Evolutionary conservation across 2,797 vertebrate genomes (phyloP).

Genomic region (Phyllotis vaccarum): DNA sequence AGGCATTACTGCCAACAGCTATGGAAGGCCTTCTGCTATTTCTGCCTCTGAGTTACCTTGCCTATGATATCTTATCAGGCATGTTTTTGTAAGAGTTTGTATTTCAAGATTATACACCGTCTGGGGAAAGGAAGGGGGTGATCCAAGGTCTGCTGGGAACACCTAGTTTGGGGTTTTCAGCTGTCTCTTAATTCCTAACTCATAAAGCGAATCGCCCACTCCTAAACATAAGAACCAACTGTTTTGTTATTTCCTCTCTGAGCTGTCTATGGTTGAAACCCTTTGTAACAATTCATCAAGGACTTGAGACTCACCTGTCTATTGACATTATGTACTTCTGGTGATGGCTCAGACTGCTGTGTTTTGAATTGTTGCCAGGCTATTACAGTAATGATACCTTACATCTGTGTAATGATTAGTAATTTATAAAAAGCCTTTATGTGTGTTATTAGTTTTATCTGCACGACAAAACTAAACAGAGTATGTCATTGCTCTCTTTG

Average conservation of each 20-base stretch:
- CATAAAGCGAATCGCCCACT: neutral
- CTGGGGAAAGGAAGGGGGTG: slow-evolving; percentile 30
- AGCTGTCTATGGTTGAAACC: neutral
- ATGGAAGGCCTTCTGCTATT: slow-evolving; percentile 51
- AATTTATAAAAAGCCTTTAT: slow-evolving; percentile 44
- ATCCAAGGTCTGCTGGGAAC: neutral
- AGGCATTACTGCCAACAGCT: neutral
- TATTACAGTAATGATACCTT: slow-evolving; percentile 45
- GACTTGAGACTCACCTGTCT: neutral
- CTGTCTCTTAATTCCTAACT: neutral
- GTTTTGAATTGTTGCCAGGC: slow-evolving; percentile 51
- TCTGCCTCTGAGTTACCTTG: slow-evolving; percentile 56
- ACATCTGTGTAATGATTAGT: slow-evolving; percentile 45
- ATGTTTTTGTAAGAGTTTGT: neutral
- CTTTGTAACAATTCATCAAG: slow-evolving; percentile 20
- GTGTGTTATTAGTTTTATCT: slow-evolving; percentile 51
- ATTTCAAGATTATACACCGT: neutral
- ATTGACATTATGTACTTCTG: neutral
- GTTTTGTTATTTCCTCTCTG: neutral
- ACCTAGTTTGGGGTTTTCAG: neutral
- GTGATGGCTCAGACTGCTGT: slow-evolving; percentile 17
- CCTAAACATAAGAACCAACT: neutral
- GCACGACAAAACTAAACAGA: slow-evolving; percentile 1
- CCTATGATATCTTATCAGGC: slow-evolving; percentile 35
- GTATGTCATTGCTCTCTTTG: neutral